Evolutionary conservation across 2,113 vertebrate species (phyloP), one percentile per base, ranked within the genome.

Genomic region (Aspiorhynchus laticeps): DNA sequence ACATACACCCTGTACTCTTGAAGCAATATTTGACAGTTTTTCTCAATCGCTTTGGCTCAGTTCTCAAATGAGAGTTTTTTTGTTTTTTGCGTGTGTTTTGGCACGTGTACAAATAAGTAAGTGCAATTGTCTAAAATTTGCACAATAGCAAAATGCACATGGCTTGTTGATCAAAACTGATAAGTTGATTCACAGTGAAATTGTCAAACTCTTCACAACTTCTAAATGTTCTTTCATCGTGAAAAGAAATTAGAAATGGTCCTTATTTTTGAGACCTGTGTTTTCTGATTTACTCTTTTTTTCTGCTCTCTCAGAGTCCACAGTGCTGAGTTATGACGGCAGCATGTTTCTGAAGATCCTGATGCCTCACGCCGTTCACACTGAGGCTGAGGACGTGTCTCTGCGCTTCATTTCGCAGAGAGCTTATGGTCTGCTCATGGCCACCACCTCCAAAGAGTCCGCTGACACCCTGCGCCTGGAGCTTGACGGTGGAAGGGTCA

Each of bases 291-390:
- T 74, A 71, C 83, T 43, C 86, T 21, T 4, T 14, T 17, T 81
- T 36, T 86, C 53, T 41, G 24, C 9, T 43, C 77, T 88, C 14
- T 1, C 92, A 99, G 97, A 98, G 93, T 97, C 97, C 71, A 96
- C 97, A 0, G 95, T 96, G 90, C 95, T 99, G 89, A 98, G 97
- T 93, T 98, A 98, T 0, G 98, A 99, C 0, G 97, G 98, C 90
- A 97, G 96, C 94, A 98, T 97, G 97, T 98, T 97, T 88, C 96
- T 99, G 94, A 98, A 98, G 94, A 95, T 99, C 92, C 91, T 96
- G 92, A 94, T 98, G 90, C 96, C 97, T 0, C 93, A 90, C 1
- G 95, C 95, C 5, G 93, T 97, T 90, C 98, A 98, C 94, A 98
- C 95, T 0, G 98, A 99, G 93, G 98, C 98, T 0, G 98, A 99